phyloP scores from a whole-genome alignment of 2,888 invertebrate genomes.

The Lycia hirtaria region DNA sequence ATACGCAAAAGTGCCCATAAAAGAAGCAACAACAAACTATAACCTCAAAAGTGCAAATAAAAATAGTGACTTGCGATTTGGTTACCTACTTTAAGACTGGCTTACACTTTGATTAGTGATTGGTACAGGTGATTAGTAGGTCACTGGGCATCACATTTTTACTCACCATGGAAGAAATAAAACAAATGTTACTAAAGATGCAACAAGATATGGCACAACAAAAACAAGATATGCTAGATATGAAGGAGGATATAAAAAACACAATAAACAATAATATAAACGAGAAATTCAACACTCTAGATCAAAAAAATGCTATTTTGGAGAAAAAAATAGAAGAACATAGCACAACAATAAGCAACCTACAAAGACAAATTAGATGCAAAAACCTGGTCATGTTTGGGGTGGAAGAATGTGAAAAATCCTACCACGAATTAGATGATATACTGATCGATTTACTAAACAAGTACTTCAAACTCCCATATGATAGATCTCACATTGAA shows the following conservation, averaged over 20 bases:
- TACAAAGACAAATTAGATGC: slow-evolving; percentile 38
- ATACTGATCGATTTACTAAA: slow-evolving; percentile 32
- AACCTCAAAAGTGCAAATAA: too few species aligned
- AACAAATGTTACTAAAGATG: slow-evolving; percentile 32
- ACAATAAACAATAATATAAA: slow-evolving; percentile 40
- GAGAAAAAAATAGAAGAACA: slow-evolving; percentile 42
- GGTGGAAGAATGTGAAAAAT: slow-evolving; percentile 35
- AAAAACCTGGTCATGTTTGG: too few species aligned
- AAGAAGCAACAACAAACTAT: too few species aligned
- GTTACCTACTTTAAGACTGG: too few species aligned
- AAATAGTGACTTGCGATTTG: too few species aligned
- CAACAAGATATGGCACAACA: slow-evolving; percentile 35
- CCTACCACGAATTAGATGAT: slow-evolving; percentile 42
- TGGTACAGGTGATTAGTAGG: too few species aligned
- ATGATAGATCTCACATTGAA: too few species aligned
- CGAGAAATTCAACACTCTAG: slow-evolving; percentile 31
- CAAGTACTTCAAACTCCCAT: too few species aligned
- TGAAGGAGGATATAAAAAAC: slow-evolving; percentile 41
- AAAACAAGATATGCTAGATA: slow-evolving; percentile 40
- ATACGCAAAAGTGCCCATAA: too few species aligned
- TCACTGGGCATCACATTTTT: neutral
- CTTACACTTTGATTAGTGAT: too few species aligned
- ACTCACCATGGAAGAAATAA: slow-evolving; percentile 22
- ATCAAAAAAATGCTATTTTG: slow-evolving; percentile 30
- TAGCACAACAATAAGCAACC: slow-evolving; percentile 39